These are phyloP conservation scores for Acleris emargana DNA, from an alignment of 2,888 invertebrate genomes.

Conservation along the genomic window DNA sequence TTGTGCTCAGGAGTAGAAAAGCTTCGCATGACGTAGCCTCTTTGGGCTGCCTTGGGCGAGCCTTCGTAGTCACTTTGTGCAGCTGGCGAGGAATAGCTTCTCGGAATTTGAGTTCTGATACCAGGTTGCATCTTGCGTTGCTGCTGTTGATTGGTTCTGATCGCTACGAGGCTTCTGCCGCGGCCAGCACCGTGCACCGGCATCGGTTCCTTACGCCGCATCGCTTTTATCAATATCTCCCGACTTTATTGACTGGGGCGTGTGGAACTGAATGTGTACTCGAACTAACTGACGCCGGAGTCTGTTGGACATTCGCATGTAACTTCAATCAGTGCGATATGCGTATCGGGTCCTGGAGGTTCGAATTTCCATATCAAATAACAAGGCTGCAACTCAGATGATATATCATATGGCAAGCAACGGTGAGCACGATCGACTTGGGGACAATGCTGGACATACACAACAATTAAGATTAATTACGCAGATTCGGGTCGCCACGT, in stretches of 20 bases:
- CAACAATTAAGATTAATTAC: conserved; percentile 53
- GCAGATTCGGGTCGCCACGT: conserved; percentile 50
- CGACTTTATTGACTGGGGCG: conserved; percentile 48
- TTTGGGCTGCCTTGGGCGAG: conserved; percentile 46
- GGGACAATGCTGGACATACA: conserved; percentile 48
- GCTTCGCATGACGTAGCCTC: conserved; percentile 66
- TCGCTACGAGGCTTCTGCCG: conserved; percentile 70
- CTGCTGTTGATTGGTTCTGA: conserved; percentile 68
- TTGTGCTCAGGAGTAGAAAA: conserved; percentile 74
- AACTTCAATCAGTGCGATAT: conserved; percentile 64
- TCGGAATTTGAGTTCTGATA: conserved; percentile 61
- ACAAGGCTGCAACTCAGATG: conserved; percentile 71
- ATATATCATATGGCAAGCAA: conserved; percentile 78
- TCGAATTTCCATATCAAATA: conserved; percentile 72
- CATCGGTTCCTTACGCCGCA: conserved; percentile 70
- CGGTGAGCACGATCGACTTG: conserved; percentile 67
- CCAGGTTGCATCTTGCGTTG: conserved; percentile 62
- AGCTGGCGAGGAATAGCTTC: conserved; percentile 74
- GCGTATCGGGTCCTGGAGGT: conserved; percentile 64
- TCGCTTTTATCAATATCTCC: conserved; percentile 40
- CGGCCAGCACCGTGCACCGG: conserved; percentile 54
- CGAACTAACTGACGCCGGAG: conserved; percentile 59
- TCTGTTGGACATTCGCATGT: conserved; percentile 57
- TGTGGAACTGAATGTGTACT: conserved; percentile 57
- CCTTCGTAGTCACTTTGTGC: conserved; percentile 58